Percentiles rank a stretch among this genome's conserved stretches.
Conservation (phyloP, 37 sponge, comb jelly and placozoan species). For the Cliona cf. orientalis region DNA sequence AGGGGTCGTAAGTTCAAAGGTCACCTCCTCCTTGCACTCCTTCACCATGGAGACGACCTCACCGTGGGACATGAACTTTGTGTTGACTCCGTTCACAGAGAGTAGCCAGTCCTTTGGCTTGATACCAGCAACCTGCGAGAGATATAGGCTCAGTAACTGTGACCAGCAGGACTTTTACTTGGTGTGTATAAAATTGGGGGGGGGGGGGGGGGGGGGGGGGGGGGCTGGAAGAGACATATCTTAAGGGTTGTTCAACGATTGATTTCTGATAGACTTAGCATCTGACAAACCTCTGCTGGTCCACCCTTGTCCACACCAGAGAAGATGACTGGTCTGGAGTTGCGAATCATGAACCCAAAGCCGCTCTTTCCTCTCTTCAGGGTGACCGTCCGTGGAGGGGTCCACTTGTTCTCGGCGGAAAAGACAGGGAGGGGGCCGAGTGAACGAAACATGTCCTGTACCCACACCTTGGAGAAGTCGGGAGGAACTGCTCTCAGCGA, state of each 20-base stretch:
- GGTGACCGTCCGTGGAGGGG: constrained; percentile 40
- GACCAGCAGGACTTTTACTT: no score
- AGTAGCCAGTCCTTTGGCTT: constrained; percentile 51
- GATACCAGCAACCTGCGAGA: constrained; percentile 35
- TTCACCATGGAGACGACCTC: constrained; percentile 50
- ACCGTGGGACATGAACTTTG: constrained; percentile 33
- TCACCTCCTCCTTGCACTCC: constrained; percentile 42
- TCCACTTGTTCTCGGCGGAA: constrained; percentile 57
- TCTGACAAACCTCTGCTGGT: constrained; percentile 36
- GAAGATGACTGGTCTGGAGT: constrained; percentile 45
- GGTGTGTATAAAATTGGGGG: no score
- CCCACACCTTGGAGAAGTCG: constrained; percentile 18
- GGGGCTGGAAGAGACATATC: background rate
- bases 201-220: background rate
- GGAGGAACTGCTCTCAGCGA: constrained; percentile 19
- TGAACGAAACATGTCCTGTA: constrained; percentile 43
- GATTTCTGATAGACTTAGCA: background rate
- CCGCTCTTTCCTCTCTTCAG: constrained; percentile 16
- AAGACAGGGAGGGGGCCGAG: constrained; percentile 66
- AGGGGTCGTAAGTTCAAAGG: constrained; percentile 47
- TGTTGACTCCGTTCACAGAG: constrained; percentile 34
- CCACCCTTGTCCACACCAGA: constrained; percentile 38
- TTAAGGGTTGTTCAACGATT: background rate
- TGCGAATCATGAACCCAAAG: constrained; percentile 53
- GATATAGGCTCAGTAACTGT: no score